Base-by-base conservation (phyloP, 2,888 invertebrate genomes). In the Leucophenga maculata region DNA sequence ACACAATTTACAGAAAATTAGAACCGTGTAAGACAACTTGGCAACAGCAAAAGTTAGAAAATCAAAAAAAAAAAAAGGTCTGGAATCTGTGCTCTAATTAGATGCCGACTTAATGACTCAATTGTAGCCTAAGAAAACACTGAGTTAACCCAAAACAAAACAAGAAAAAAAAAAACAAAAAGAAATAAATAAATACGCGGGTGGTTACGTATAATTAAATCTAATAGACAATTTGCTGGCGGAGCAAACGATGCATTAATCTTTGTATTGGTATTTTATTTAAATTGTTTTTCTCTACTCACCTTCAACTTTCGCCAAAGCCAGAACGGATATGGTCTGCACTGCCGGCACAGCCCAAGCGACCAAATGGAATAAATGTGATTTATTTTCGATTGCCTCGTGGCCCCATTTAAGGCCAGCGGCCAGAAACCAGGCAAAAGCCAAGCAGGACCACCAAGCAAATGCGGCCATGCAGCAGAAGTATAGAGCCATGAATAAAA, bases 331-430 rank as follows among this genome's bases (percentile, higher is more conserved):
- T 87, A 98, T 97, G 65, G 98, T 98, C 89, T 97, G 96, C 70
- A 97, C 91, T 69, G 98, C 98, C 65, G 98, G 98, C 65, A 98
- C 94, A 68, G 97, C 97, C 98, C 98, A 98, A n/a, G 98, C 98
- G 69, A 95, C 95, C 81, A 98, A 91, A 91, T 98, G 98, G 89
- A 98, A 98, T 89, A 97, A 97, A 89, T 97, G 97, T 13, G 97
- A 97, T 89, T 98, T 96, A 67, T 97, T 96, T 90, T 97, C 97
- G 85, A 98, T 98, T 48, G 98, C 98, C 90, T 98, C 98, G 89
- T 97, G 97, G 57, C 97, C 97, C 98, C 98, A 98, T 90, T 98
- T 98, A 70, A 98, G 91, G 44, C 97, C 97, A 72, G 98, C 97
- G 54, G 97, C 97, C 84, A 98, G 90, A 89, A 97, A 98, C 98